These are phyloP conservation scores for Agonopterix alstromeriana DNA, from an alignment of 2,888 invertebrate genomes.

Conservation along the genomic window DNA sequence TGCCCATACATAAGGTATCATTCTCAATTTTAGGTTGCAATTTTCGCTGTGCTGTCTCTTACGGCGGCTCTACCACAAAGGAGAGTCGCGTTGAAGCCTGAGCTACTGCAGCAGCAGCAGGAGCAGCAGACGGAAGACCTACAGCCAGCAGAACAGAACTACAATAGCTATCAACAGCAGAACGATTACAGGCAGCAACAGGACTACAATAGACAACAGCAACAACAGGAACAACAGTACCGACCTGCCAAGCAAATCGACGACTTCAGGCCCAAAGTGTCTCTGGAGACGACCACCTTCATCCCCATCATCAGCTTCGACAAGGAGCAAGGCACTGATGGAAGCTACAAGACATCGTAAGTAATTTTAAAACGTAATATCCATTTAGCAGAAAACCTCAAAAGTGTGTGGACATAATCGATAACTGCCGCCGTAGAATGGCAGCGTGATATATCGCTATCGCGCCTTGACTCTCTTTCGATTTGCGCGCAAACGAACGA, in stretches of 20 bases:
- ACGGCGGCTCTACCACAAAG: conserved; percentile 65
- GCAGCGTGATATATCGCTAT: no score
- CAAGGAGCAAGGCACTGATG: conserved; percentile 89
- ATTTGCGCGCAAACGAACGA: no score
- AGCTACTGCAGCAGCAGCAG: conserved; percentile 30
- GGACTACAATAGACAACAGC: conserved; percentile 27
- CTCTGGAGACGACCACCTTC: conserved; percentile 80
- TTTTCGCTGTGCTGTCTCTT: conserved; percentile 51
- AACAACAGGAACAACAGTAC: conserved; percentile 40
- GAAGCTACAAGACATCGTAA: conserved; percentile 88
- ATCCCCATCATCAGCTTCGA: conserved; percentile 89
- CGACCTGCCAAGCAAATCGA: conserved; percentile 49
- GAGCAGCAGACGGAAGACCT: conserved; percentile 40
- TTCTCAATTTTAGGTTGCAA: conserved; percentile 50
- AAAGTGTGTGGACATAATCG: background rate
- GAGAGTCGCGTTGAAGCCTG: conserved; percentile 48
- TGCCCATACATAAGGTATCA: background rate
- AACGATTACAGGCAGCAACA: conserved; percentile 32
- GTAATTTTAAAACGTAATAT: conserved; percentile 22
- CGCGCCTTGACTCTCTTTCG: no score
- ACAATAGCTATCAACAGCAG: conserved; percentile 37
- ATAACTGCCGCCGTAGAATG: no score
- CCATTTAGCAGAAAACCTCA: no score
- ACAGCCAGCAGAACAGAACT: conserved; percentile 44
- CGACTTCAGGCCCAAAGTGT: conserved; percentile 64